Evolutionary conservation across 1,140 invertebrate genomes (phyloP).

Genomic region (Ips nitidus): DNA sequence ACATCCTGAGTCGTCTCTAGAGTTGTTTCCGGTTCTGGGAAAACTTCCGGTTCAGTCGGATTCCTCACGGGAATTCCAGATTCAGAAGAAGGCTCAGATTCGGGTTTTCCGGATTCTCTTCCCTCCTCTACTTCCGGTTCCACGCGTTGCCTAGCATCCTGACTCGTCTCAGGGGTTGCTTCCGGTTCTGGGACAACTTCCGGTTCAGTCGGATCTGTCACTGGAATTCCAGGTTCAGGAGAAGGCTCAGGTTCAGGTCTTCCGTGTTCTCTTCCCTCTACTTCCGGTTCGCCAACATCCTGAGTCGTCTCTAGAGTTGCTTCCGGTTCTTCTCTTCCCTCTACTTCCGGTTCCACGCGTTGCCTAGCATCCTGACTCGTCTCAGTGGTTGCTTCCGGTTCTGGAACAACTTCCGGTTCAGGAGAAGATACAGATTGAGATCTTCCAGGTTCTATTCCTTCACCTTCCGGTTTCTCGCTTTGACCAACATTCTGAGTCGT

Average conservation of each 20-base stretch:
- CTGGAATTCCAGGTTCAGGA: constrained; percentile 25
- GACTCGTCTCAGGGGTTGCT: constrained; percentile 39
- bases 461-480: constrained; percentile 40
- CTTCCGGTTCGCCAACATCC: no score
- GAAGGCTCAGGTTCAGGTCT: constrained; percentile 39
- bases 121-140: constrained; percentile 36
- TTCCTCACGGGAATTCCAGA: constrained; percentile 26
- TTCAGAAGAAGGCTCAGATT: constrained; percentile 39
- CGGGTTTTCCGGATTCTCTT: constrained; percentile 45
- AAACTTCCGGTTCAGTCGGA: no score
- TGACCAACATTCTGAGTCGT: constrained; percentile 45
- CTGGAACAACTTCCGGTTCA: constrained; percentile 39
- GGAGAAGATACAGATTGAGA: constrained; percentile 43
- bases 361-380: constrained; percentile 28
- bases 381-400: constrained; percentile 47
- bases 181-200: constrained; percentile 42
- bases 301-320: neutral
- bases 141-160: constrained; percentile 38
- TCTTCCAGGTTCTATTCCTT: constrained; percentile 38
- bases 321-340: constrained; percentile 34
- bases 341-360: no score
- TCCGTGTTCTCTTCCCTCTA: no score
- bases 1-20: constrained; percentile 46
- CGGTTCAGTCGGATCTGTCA: constrained; percentile 10
- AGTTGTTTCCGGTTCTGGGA: constrained; percentile 45